Base-by-base conservation (phyloP, 2,797 vertebrate species). In the Alfaro cultratus region DNA sequence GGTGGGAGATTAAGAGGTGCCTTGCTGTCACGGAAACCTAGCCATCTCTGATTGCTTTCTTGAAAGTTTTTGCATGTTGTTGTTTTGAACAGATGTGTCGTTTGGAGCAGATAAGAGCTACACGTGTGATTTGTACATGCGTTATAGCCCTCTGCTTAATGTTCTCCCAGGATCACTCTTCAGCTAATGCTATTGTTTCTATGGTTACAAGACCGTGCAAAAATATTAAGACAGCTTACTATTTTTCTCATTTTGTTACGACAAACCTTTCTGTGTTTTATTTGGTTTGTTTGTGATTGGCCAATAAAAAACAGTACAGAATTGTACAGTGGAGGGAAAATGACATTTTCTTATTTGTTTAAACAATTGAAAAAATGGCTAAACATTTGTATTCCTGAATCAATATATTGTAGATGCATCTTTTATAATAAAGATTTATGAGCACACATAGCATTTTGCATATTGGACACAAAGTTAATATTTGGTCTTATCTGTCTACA, bases 1-100 rank as follows among this genome's bases (percentile, higher is more conserved):
- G 67, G 84, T 64, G 87, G 79, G 91, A 94, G 92, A 94, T 92
- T 90, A 93, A 93, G 93, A 89, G 81, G 86, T 79, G 91, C 87
- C 87, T 89, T 53, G 74, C 92, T 94, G 94, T 94, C 95, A 95
- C 91, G 85, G 92, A 86, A 94, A 92, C 90, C 94, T 93, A 94
- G 94, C 95, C 94, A 90, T 93, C 93, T 94, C 92, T 95, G 95
- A 95, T 95, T 95, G 93, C 91, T 89, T 95, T 94, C 91, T 92
- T 92, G 90, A 93, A 95, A 82, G 77, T 91, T 94, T 94, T 94
- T 87, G 85, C 86, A 89, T 86, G 90, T 85, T 86, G 91, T 95
- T 95, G 51, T 53, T 23, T 91, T 91, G 92, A 95, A 92, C 94
- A 95, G 94, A 92, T 95, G 93, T 95, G 93, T 91, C 84, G 91